Percentiles rank a stretch among this genome's conserved stretches.
These are phyloP conservation scores for Corydoras maculifer DNA, from an alignment of 2,113 vertebrate species.

Conservation along the genomic window DNA sequence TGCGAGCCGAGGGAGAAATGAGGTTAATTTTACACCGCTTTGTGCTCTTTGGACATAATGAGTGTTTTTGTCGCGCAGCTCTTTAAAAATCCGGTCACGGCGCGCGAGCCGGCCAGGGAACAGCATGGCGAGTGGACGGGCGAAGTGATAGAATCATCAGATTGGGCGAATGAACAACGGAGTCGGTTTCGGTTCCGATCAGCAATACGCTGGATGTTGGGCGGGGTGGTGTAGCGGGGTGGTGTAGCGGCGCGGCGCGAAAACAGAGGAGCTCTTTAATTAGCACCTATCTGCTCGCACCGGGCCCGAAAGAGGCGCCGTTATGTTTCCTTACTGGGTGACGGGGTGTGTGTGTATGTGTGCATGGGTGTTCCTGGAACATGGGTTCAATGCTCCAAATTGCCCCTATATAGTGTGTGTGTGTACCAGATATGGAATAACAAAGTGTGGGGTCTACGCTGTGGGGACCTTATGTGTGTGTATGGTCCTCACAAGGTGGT, in stretches of 20 bases:
- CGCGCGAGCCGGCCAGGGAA: neutral
- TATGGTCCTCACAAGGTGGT: too few species aligned
- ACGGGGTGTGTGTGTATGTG: too few species aligned
- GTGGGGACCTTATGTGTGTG: too few species aligned
- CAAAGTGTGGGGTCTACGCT: too few species aligned
- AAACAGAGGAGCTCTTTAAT: constrained; percentile 50
- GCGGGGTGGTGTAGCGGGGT: neutral
- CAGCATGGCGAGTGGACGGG: constrained; percentile 20
- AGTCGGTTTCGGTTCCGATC: constrained; percentile 22
- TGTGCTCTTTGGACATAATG: constrained; percentile 34
- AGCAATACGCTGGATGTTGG: constrained; percentile 10
- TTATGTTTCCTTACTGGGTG: too few species aligned
- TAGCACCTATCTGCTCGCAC: constrained; percentile 52
- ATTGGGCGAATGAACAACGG: constrained; percentile 30
- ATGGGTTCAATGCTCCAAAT: too few species aligned
- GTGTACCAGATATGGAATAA: too few species aligned
- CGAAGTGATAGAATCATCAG: constrained; percentile 36
- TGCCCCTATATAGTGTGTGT: too few species aligned
- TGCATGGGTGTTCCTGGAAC: too few species aligned
- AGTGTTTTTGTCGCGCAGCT: constrained; percentile 38
- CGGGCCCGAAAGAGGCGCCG: too few species aligned
- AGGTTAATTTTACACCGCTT: constrained; percentile 42
- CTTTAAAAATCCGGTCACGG: constrained; percentile 32
- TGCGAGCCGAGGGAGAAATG: constrained; percentile 24
- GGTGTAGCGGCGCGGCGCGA: neutral